Evolutionary conservation across 2,888 invertebrate genomes (phyloP).

Genomic region (Metalampra italica): DNA sequence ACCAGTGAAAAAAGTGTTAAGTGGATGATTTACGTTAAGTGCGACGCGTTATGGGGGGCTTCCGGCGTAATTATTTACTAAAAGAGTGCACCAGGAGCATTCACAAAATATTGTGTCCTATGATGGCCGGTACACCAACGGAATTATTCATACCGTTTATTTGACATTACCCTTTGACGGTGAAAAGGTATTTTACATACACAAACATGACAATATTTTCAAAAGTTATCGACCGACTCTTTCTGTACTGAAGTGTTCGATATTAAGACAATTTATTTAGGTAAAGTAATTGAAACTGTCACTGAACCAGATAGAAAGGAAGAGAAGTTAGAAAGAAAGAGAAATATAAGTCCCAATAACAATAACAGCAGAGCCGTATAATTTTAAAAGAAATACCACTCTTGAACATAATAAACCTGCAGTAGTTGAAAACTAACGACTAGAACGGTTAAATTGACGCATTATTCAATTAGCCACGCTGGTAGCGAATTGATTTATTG

Average conservation of each 20-base stretch:
- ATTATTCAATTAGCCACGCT: background rate
- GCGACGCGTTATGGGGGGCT: conserved; percentile 60
- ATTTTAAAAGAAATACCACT: no score
- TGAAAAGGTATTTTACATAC: background rate
- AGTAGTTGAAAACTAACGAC: background rate
- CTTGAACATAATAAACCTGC: background rate
- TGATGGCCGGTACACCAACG: conserved; percentile 35
- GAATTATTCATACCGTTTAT: conserved; percentile 52
- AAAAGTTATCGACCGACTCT: no score
- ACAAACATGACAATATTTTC: background rate
- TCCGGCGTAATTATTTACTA: conserved; percentile 68
- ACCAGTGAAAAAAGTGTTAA: conserved; percentile 70
- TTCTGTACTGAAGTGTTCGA: no score
- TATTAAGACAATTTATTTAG: no score
- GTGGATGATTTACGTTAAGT: conserved; percentile 76
- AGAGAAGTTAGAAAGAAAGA: no score
- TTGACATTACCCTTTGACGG: conserved; percentile 36
- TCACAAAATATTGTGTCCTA: conserved; percentile 27
- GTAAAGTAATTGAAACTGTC: no score
- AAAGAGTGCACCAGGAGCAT: conserved; percentile 38
- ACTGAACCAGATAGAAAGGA: no score
- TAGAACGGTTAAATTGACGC: background rate
- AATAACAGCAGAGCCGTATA: no score
- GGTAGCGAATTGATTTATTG: background rate
- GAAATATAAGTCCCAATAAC: no score